Conservation (phyloP, 2,888 invertebrate species). For the Lasioglossum lativentre region DNA sequence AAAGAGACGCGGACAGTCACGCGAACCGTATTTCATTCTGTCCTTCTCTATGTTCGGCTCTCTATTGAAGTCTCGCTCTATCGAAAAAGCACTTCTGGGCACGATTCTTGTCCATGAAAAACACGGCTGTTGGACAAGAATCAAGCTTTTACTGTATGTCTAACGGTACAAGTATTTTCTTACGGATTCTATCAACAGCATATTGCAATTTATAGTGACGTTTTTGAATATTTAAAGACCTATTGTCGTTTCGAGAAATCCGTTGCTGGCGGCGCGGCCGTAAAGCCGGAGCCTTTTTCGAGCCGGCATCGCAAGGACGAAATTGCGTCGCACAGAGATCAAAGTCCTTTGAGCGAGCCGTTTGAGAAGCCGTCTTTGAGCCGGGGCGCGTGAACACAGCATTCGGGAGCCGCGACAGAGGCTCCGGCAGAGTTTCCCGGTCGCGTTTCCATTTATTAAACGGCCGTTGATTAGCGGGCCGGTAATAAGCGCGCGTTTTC, state of each 20-base stretch:
- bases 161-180: background rate
- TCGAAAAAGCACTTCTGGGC: too few relatives aligned
- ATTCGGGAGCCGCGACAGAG: background rate
- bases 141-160: too few relatives aligned
- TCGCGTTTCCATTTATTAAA: slow-evolving; percentile 45
- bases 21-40: too few relatives aligned
- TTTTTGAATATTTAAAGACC: background rate
- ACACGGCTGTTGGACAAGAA: too few relatives aligned
- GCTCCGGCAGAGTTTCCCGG: slow-evolving; percentile 9
- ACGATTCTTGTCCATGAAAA: too few relatives aligned
- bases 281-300: background rate
- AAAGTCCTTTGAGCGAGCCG: background rate
- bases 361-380: background rate
- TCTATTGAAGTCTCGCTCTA: too few relatives aligned
- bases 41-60: too few relatives aligned
- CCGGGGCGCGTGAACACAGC: background rate
- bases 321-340: background rate
- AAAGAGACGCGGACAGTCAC: too few relatives aligned
- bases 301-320: background rate
- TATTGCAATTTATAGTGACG: too few relatives aligned
- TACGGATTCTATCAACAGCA: background rate
- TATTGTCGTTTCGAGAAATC: background rate
- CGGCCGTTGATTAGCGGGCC: slow-evolving; percentile 35
- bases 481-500: slow-evolving; percentile 47
- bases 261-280: background rate